A percentile compares a stretch with the other conserved stretches of the same genome.
Conservation (phyloP, 64 coral and sea anemone species). For the Montipora sp. region DNA sequence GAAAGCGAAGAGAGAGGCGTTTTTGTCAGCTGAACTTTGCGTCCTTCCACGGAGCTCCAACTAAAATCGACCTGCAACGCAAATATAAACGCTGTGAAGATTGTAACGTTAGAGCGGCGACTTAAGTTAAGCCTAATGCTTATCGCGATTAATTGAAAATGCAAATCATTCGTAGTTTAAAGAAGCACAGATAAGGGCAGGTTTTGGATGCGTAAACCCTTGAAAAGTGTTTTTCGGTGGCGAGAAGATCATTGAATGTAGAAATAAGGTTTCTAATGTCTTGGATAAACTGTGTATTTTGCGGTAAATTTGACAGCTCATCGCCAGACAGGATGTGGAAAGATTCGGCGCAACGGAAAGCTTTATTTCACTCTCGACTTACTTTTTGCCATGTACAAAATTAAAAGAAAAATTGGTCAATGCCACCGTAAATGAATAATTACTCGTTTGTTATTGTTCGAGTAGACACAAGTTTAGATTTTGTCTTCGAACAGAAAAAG, state of each 20-base stretch:
- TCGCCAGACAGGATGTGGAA: not conserved
- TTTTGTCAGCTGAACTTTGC: slow-evolving; percentile 64
- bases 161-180: slow-evolving; percentile 70
- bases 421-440: not conserved
- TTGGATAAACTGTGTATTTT: slow-evolving; percentile 15
- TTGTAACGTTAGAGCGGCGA: slow-evolving; percentile 45
- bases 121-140: slow-evolving; percentile 17
- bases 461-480: not conserved
- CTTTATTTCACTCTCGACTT: slow-evolving; percentile 15
- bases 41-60: slow-evolving; percentile 83
- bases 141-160: slow-evolving; percentile 82
- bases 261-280: slow-evolving; percentile 4
- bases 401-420: not conserved
- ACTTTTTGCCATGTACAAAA: not conserved
- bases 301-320: not conserved
- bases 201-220: not conserved
- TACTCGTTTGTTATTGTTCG: not conserved
- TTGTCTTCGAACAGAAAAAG: not conserved
- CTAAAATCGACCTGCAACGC: slow-evolving; percentile 74
- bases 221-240: not conserved
- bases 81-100: slow-evolving; percentile 9
- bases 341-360: slow-evolving; percentile 5
- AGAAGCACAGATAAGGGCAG: not conserved
- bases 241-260: not conserved
- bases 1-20: slow-evolving; percentile 65